Conservation (phyloP, 1,140 invertebrate species). For the Tribolium madens region DNA sequence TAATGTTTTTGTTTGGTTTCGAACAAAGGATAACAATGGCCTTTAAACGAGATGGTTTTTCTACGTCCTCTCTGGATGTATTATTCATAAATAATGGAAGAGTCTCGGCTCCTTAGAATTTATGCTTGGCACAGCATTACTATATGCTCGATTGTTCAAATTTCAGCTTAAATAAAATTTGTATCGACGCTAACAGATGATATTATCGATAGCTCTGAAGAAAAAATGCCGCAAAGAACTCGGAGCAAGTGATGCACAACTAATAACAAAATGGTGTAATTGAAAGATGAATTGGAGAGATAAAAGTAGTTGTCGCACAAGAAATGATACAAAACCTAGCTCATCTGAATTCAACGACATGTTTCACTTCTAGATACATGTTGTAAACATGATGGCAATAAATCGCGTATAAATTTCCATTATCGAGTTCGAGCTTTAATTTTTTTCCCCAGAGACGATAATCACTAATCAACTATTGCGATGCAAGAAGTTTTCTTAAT, state of each 20-base stretch:
- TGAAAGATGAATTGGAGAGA: conserved; percentile 11
- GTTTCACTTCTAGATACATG: conserved; percentile 48
- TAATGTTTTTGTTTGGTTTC: conserved; percentile 50
- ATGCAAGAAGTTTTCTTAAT: conserved; percentile 49
- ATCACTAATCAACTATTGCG: conserved; percentile 45
- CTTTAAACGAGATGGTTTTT: conserved; percentile 52
- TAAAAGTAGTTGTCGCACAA: conserved; percentile 1
- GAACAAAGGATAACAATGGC: conserved; percentile 56
- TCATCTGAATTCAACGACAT: conserved; percentile 6
- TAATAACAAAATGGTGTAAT: conserved; percentile 9
- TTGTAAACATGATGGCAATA: conserved; percentile 49
- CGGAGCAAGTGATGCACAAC: background rate
- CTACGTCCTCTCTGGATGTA: conserved; percentile 47
- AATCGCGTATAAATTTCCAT: conserved; percentile 51
- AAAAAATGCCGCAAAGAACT: conserved; percentile 1
- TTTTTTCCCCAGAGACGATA: conserved; percentile 16
- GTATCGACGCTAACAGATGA: too few relatives aligned
- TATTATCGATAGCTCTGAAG: background rate
- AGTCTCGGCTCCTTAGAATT: conserved; percentile 10
- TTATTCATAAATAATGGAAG: conserved; percentile 52
- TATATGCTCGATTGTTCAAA: conserved; percentile 12
- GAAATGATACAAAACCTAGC: conserved; percentile 3
- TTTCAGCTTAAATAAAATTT: background rate
- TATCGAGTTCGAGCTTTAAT: conserved; percentile 36
- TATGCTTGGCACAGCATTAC: conserved; percentile 1